These are phyloP conservation scores for Drosophila melanosoma DNA, from an alignment of 2,888 invertebrate species.

Conservation along the genomic window DNA sequence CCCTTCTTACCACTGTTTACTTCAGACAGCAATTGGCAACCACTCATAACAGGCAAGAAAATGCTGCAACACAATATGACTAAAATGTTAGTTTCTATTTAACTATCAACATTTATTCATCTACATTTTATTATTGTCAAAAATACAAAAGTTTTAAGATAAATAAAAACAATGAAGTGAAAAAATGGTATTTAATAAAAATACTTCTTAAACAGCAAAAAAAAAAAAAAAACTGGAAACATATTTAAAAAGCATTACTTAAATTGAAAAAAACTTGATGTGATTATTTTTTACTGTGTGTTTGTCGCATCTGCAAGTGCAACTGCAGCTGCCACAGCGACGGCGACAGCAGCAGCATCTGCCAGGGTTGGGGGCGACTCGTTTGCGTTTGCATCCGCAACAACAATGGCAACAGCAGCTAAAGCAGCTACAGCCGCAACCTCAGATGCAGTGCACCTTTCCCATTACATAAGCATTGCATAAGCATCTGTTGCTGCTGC, in stretches of 20 bases:
- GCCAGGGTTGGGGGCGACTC: slow-evolving; percentile 45
- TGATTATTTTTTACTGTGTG: slow-evolving; percentile 1
- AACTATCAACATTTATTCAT: neutral
- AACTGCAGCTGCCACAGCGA: slow-evolving; percentile 19
- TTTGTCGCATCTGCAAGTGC: slow-evolving; percentile 43
- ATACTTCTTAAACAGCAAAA: neutral
- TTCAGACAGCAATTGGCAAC: slow-evolving; percentile 1
- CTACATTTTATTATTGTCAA: neutral
- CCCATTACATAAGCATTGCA: slow-evolving; percentile 54
- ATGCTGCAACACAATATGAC: slow-evolving; percentile 11
- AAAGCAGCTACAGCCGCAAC: slow-evolving; percentile 10
- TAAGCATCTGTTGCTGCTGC: slow-evolving; percentile 30
- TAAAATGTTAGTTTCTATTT: neutral
- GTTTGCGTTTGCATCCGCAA: slow-evolving; percentile 55
- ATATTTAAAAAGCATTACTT: neutral
- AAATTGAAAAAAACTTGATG: neutral
- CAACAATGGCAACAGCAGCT: slow-evolving; percentile 17
- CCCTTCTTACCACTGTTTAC: neutral
- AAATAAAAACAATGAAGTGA: neutral
- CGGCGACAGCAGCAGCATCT: slow-evolving; percentile 25
- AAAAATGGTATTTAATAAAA: too few relatives aligned
- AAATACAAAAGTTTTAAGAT: neutral
- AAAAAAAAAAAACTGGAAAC: too few relatives aligned
- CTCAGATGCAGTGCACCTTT: slow-evolving; percentile 50
- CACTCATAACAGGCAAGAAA: slow-evolving; percentile 25